These are phyloP conservation scores for Catamblyrhynchus diadema DNA, from an alignment of 2,797 vertebrate species.

Conservation along the genomic window DNA sequence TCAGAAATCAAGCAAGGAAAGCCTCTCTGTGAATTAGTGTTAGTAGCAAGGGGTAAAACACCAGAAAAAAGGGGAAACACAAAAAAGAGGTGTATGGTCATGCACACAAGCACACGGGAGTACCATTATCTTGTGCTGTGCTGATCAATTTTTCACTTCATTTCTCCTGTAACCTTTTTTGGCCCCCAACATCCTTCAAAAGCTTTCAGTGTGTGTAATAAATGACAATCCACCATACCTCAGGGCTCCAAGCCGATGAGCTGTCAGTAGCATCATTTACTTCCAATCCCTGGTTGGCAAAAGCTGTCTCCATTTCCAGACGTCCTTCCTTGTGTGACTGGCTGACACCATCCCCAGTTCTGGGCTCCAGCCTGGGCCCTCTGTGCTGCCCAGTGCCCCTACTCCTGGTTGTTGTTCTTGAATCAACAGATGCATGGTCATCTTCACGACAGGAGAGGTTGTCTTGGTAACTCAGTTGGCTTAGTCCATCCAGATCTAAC, in stretches of 20 bases:
- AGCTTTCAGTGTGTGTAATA: neutral
- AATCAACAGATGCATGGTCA: conserved; percentile 69
- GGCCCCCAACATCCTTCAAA: neutral
- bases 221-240: conserved; percentile 76
- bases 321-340: conserved; percentile 67
- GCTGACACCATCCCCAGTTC: conserved; percentile 10
- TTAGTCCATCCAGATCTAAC: conserved; percentile 81
- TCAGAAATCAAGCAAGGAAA: neutral
- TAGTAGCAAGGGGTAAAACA: neutral
- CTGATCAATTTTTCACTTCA: neutral
- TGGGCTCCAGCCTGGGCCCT: conserved; percentile 19
- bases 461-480: conserved; percentile 74
- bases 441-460: conserved; percentile 62
- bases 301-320: conserved; percentile 70
- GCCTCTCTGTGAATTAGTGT: neutral
- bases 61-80: neutral
- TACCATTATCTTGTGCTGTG: neutral
- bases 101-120: neutral
- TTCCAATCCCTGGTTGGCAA: conserved; percentile 73
- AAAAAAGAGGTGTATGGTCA: neutral
- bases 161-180: neutral
- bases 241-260: conserved; percentile 86
- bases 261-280: conserved; percentile 80
- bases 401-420: conserved; percentile 31
- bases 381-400: conserved; percentile 11